Evolutionary conservation across 2,113 vertebrate genomes (phyloP), one percentile per base, ranked within the genome.

Genomic region (Chionis minor): DNA sequence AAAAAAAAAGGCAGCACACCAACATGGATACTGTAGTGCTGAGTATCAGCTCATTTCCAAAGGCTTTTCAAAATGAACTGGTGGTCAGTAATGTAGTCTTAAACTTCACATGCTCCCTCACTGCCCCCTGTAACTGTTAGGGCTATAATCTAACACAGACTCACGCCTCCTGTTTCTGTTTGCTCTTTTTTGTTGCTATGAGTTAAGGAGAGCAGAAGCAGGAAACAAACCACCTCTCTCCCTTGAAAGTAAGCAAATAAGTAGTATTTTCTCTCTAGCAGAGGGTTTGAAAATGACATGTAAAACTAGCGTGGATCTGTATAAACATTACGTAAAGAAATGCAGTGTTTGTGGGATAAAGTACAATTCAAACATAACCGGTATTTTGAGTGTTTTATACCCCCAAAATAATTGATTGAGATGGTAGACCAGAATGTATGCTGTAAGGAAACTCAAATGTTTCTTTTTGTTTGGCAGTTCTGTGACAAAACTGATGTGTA

Each of bases 171-270:
- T 85, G 66, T 73, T 91, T 84, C 67, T 89, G 56, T 94, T 95
- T 90, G 72, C 55, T 91, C 61, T 38, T 86, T 86, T 81, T 85
- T 95, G 95, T 96, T 97, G 95, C 92, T 56, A 87, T 91, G 89
- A 79, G 62, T 94, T 95, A 85, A 59, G 20, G 47, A 56, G 58
- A 85, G 70, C 70, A 93, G 92, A 67, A 88, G 79, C 81, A 92
- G 92, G 95, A 95, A 96, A 94, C 92, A 90, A 95, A 85, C 73
- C 14, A 66, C 54, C 58, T 91, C 58, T 72, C 40, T 90, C 70
- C 17, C 54, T 56, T 91, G 86, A 51, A 97, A 87, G 58, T 92
- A 94, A 80, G 94, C 86, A 94, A 96, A 92, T 84, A 71, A 65
- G 10, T 71, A 15, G 32, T 81, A 22, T 81, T 89, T 87, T 88